Conservation (phyloP, 1,140 invertebrate genomes). For the Trichonephila clavata region DNA sequence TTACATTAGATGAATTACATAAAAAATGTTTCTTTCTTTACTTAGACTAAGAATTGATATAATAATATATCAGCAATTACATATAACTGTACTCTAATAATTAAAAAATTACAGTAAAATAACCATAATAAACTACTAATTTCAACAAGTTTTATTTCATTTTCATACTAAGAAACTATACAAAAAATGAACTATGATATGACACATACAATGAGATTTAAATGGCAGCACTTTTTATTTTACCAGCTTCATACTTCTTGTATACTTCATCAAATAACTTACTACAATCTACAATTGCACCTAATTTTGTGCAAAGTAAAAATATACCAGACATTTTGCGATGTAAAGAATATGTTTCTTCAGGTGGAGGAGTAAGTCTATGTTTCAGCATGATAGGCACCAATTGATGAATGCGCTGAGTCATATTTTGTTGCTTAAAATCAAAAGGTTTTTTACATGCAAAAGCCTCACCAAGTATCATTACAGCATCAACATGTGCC, state of each 20-base stretch:
- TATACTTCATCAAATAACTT: conserved; percentile 91
- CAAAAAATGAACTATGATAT: conserved; percentile 13
- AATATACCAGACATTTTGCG: conserved; percentile 98
- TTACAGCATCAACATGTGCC: conserved; percentile 96
- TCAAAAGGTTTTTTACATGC: conserved; percentile 89
- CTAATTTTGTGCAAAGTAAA: conserved; percentile 94
- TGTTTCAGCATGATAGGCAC: conserved; percentile 98
- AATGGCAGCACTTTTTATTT: background rate
- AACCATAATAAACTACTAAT: background rate
- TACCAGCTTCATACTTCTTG: conserved; percentile 41
- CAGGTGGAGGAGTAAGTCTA: conserved; percentile 96
- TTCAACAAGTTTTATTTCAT: background rate
- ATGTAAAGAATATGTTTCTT: conserved; percentile 99
- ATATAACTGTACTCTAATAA: too few species aligned
- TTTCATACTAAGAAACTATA: background rate
- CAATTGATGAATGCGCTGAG: conserved; percentile 88
- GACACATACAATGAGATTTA: background rate
- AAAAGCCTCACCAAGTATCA: conserved; percentile 97
- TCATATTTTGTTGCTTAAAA: conserved; percentile 92
- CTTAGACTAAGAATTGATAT: too few species aligned
- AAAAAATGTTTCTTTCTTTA: too few species aligned
- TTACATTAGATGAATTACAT: too few species aligned
- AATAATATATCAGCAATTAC: too few species aligned
- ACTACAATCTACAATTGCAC: conserved; percentile 92
- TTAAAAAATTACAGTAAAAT: too few species aligned